These are phyloP conservation scores for Exephanes ischioxanthus DNA, from an alignment of 2,888 invertebrate genomes.

Conservation along the genomic window DNA sequence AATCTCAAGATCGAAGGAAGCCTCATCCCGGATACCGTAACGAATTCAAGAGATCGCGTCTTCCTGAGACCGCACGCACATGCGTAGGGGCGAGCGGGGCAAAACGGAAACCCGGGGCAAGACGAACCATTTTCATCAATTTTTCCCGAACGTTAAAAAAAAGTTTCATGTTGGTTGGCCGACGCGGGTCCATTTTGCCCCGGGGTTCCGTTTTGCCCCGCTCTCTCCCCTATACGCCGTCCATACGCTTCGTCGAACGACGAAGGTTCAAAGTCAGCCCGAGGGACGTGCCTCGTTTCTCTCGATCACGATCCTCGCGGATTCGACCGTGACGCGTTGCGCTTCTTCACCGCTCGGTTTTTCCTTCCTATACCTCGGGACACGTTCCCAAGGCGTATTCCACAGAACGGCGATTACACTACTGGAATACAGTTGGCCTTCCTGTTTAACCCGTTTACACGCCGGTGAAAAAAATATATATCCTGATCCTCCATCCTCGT, in stretches of 20 bases:
- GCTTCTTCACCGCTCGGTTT: slow-evolving; percentile 66
- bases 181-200: neutral
- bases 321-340: slow-evolving; percentile 67
- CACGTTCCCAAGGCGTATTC: slow-evolving; percentile 77
- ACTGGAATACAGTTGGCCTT: slow-evolving; percentile 71
- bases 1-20: slow-evolving; percentile 58
- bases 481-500: neutral
- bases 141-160: neutral
- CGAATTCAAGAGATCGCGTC: slow-evolving; percentile 59
- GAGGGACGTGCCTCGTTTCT: slow-evolving; percentile 68
- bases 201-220: neutral
- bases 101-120: neutral
- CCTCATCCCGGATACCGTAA: slow-evolving; percentile 60
- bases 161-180: neutral
- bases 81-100: slow-evolving; percentile 18
- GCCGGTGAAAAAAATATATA: slow-evolving; percentile 40
- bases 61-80: slow-evolving; percentile 29
- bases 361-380: slow-evolving; percentile 71
- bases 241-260: slow-evolving; percentile 33
- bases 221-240: slow-evolving; percentile 12
- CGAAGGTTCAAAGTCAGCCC: slow-evolving; percentile 66
- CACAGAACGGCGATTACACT: slow-evolving; percentile 52
- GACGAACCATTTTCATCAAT: neutral
- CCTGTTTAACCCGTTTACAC: slow-evolving; percentile 80
- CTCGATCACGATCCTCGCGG: slow-evolving; percentile 66